Base-by-base conservation (phyloP, 2,113 vertebrate genomes). In the Nyctereutes procyonoides region DNA sequence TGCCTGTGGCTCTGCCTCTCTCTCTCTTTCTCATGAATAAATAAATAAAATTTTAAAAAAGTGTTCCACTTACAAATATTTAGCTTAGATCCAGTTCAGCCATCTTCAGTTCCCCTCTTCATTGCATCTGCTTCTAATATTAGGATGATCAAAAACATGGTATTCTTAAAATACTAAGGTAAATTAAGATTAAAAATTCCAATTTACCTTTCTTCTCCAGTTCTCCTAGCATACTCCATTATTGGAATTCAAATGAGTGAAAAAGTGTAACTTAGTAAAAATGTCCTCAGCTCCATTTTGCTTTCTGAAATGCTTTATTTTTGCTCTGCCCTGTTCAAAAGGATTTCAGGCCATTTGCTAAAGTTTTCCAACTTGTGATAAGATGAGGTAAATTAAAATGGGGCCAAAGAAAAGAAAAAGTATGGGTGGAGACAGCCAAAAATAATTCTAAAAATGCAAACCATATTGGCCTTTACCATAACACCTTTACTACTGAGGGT, bases 141-240 rank as follows among this genome's bases (percentile, higher is more conserved):
- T 88, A 71, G 55, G 20, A 62, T 88, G 53, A 85, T 76, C 30
- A 82, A 51, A 93, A 63, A 60, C n/a, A 81, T 32, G 10, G 5
- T 60, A 53, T 24, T 95, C 65, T 90, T 97, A 77, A 86, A 90
- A 93, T 85, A 56, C 16, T 38, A 93, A 90, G 26, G 60, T 56
- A 51, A 80, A 56, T 24, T 38, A 93, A 90, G 26, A 67, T 56
- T 38, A 80, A 92, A 88, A 90, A 67, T 74, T 74, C 2, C 63
- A 67, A 14, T 95, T 65, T 95, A 16, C 53, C 26, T 88, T 28
- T 88, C 53, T 80, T 43, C 20, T 89, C 19, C 73, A 51, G 0
- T 87, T 77, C 90, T 90, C 32, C 62, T 35, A 35, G 8, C 48
- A 60, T 30, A 77, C 30, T 88, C 56, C 12, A 24, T 87, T 94